phyloP scores from a whole-genome alignment of 2,113 vertebrate genomes.

The Pteruthius melanotis region DNA sequence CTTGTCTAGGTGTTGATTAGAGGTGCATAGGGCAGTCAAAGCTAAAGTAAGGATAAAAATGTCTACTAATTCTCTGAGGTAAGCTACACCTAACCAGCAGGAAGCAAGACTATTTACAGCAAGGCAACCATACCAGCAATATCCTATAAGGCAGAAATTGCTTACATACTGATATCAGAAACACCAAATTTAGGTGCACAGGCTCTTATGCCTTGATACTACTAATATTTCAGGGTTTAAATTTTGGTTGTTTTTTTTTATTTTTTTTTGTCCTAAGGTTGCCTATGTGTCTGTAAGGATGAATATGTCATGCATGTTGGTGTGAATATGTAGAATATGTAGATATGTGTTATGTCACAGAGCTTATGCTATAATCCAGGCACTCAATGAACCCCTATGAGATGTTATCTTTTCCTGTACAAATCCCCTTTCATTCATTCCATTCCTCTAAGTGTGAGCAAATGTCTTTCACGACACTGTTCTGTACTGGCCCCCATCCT shows the following conservation, averaged over 20 bases:
- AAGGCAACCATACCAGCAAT: not conserved
- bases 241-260: too few species aligned
- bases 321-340: not conserved
- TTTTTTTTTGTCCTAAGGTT: not conserved
- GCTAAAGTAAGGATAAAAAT: not conserved
- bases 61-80: not conserved
- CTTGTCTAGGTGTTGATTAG: not conserved
- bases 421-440: not conserved
- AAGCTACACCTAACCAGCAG: not conserved
- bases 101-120: not conserved
- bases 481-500: not conserved
- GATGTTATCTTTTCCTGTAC: not conserved
- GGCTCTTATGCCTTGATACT: not conserved
- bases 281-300: not conserved
- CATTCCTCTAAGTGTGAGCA: not conserved
- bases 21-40: not conserved
- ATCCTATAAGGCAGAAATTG: not conserved
- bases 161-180: not conserved
- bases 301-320: too few species aligned
- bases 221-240: not conserved
- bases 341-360: not conserved
- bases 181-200: not conserved
- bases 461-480: not conserved
- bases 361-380: not conserved
- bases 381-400: not conserved